Percentiles rank a stretch among this genome's conserved stretches.
Evolutionary conservation across 2,113 vertebrate species (phyloP).

Genomic region (Percina caprodes): DNA sequence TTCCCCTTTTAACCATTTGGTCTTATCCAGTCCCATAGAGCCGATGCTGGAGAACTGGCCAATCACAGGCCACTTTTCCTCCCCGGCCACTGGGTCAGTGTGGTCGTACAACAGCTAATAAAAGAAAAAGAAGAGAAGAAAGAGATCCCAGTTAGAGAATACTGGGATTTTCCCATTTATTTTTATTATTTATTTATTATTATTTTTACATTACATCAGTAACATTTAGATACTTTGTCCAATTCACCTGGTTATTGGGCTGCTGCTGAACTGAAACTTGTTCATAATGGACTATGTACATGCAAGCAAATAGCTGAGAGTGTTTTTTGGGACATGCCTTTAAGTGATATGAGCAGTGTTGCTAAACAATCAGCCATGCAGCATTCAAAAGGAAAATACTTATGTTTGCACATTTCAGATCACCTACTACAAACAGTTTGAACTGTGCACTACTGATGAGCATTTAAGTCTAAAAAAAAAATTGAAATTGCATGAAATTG

Average conservation of each 20-base stretch:
- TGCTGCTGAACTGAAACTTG: background rate
- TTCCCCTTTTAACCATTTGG: constrained; percentile 94
- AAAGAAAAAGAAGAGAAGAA: background rate
- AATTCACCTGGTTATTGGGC: background rate
- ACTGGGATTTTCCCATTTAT: background rate
- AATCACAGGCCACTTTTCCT: constrained; percentile 90
- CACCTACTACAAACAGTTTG: too few relatives aligned
- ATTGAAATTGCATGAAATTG: too few relatives aligned
- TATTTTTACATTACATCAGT: background rate
- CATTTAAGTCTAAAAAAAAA: background rate
- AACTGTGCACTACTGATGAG: too few relatives aligned
- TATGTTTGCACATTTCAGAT: too few relatives aligned
- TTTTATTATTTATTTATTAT: too few relatives aligned
- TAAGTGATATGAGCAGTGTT: background rate
- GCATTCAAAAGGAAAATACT: too few relatives aligned
- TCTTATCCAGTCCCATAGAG: constrained; percentile 92
- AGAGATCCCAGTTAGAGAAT: background rate
- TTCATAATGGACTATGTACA: background rate
- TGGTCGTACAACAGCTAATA: constrained; percentile 85
- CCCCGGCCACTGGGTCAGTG: constrained; percentile 57
- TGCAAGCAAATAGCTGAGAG: background rate
- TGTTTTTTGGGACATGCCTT: background rate
- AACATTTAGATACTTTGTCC: background rate
- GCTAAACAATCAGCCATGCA: background rate
- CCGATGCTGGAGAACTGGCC: constrained; percentile 99